These are phyloP conservation scores for Germaria angustata DNA, from an alignment of 2,888 invertebrate genomes.

Conservation along the genomic window DNA sequence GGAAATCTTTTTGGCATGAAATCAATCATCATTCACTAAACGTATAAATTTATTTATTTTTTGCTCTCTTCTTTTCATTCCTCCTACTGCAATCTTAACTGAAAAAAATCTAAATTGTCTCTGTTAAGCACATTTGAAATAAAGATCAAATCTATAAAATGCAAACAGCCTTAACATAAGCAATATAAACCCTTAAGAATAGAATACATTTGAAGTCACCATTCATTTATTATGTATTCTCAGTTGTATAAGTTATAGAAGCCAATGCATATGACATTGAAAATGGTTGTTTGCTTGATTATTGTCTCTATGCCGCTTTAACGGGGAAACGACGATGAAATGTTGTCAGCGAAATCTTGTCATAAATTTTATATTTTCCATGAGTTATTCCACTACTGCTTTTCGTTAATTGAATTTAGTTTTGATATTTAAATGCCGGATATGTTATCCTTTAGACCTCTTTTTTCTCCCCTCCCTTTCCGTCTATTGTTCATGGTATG, in stretches of 20 bases:
- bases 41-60: constrained; percentile 47
- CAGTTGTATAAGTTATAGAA: neutral
- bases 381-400: constrained; percentile 19
- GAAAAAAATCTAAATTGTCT: constrained; percentile 51
- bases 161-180: constrained; percentile 21
- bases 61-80: constrained; percentile 18
- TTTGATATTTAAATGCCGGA: constrained; percentile 56
- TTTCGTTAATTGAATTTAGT: constrained; percentile 63
- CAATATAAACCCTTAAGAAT: constrained; percentile 50
- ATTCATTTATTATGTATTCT: constrained; percentile 29
- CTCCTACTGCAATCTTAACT: constrained; percentile 44
- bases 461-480: neutral
- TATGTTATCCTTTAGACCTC: constrained; percentile 36
- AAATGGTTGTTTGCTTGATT: neutral
- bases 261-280: constrained; percentile 52
- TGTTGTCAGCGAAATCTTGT: constrained; percentile 12
- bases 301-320: neutral
- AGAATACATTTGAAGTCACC: constrained; percentile 6
- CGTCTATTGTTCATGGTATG: constrained; percentile 12
- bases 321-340: neutral
- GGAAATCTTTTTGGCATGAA: constrained; percentile 64
- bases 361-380: constrained; percentile 35
- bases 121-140: neutral
- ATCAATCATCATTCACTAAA: constrained; percentile 66
- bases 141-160: constrained; percentile 44